Base-by-base conservation (phyloP, 2,888 invertebrate genomes). In the Drosophila paramelanica region DNA sequence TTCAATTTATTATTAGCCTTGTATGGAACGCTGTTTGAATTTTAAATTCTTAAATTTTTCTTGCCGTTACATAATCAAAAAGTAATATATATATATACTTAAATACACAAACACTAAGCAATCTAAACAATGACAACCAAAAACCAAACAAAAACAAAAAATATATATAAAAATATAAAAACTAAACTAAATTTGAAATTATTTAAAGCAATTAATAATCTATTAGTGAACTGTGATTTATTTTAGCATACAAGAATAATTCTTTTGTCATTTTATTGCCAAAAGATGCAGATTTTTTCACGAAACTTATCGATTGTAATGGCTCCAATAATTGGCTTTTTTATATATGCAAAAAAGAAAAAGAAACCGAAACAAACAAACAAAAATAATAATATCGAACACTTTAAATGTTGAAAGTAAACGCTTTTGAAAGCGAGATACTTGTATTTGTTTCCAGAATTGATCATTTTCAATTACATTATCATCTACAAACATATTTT, bases 291-390 rank as follows among this genome's bases (percentile, higher is more conserved):
- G 92, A 92, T 92, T 92, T 92, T 92, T 92, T 92, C 92, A 93
- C 93, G 92, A 92, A 92, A 92, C 92, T 92, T 93, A 93, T 92
- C 92, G 92, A 92, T 92, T 91, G 90, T 90, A 91, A 92, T 91
- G 92, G 92, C 92, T 92, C 92, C 93, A 92, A 90, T 91, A 92
- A 92, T 91, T 92, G 91, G 92, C 92, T 90, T 80, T 89, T 88
- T 86, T 89, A 82, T 77, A 83, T 77, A 82, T 74, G 58, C 67
- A 69, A 69, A 69, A 69, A 67, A 59, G 69, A 71, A 68, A 62
- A 70, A 64, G 47, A 25, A 66, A 73, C 65, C 49, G 36, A 8
- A 59, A 78, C n/a, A 13, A 33, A 42, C 41, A 53, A 53, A 53
- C 31, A 41, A 36, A 55, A 42, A 62, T 73, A 70, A 41, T n/a